These are phyloP conservation scores for Nomada ruficornis DNA, from an alignment of 2,888 invertebrate species.

Conservation along the genomic window DNA sequence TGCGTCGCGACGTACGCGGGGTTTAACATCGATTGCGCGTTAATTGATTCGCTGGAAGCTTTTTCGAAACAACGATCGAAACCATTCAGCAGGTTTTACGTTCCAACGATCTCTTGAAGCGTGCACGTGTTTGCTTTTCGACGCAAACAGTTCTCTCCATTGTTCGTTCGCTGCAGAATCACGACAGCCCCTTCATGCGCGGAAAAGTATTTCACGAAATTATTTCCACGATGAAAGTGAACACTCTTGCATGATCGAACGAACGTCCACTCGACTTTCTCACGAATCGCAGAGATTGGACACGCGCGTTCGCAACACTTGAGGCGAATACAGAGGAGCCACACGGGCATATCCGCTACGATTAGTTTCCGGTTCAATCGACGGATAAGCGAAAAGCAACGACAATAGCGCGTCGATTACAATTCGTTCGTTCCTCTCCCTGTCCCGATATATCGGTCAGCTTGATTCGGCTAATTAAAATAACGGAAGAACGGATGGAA, in stretches of 20 bases:
- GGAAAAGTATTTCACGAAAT: too few relatives aligned
- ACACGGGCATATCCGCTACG: conserved; percentile 16
- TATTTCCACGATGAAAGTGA: too few relatives aligned
- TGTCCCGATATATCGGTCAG: too few relatives aligned
- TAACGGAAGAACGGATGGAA: neutral
- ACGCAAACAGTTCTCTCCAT: too few relatives aligned
- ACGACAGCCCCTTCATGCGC: neutral
- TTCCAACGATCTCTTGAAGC: neutral
- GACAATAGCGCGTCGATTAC: neutral
- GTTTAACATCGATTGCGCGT: conserved; percentile 7
- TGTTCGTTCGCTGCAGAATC: neutral
- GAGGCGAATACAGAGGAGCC: neutral
- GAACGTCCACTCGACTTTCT: too few relatives aligned
- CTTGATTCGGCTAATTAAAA: neutral
- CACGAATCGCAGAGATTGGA: too few relatives aligned
- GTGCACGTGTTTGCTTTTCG: neutral
- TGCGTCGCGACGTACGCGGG: neutral
- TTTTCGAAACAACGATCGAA: neutral
- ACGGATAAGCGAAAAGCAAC: neutral
- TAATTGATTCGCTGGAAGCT: neutral
- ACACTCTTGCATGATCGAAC: too few relatives aligned
- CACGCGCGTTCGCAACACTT: too few relatives aligned
- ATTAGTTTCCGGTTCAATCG: conserved; percentile 24
- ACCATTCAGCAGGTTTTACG: neutral
- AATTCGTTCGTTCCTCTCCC: too few relatives aligned